Base-by-base conservation (phyloP, 1,140 invertebrate species). In the Magallana gigas region DNA sequence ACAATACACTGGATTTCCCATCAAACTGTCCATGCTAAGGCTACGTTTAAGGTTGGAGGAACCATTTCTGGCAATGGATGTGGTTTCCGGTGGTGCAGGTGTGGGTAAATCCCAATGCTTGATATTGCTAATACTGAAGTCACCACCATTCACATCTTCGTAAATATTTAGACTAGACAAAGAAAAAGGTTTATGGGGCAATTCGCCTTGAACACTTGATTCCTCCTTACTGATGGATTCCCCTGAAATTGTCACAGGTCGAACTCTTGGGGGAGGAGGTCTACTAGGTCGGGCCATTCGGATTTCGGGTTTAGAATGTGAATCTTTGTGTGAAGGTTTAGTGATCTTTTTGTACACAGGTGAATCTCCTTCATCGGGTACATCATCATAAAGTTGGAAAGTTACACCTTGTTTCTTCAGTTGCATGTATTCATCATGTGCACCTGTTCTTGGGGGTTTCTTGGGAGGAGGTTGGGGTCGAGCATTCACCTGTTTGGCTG, bases 361-460 rank as follows among this genome's bases (percentile, higher is more conserved):
- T 62, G 60, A 14, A 14, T n/a, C 81, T 59, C 80, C n/a, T 48
- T 89, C 86, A 85, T 87, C 85, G 59, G 86, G 18, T 1, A 91
- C 57, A 57, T 82, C 88, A 68, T 89, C 85, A 87, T 89, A 89
- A 16, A 87, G 16, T 23, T 59, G 83, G 29, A 71, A 62, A 18
- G 14, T 18, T 58, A 57, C 64, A 3, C 57, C 57, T 57, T 84
- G 83, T 9, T 88, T 80, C 88, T 90, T 88, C 1, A 90, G 83
- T 85, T 87, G 83, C 16, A 90, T 84, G 82, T 91, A 91, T 48
- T 90, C 88, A 89, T 91, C 91, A 85, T 91, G 91, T 81, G 91
- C 89, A 71, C 88, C 88, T 18, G 89, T 91, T 62, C 91, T 60
- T 48, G 87, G 90, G 14, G 91, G 91, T 87, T 91, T 91, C 60